Evolutionary conservation across 2,797 vertebrate species (phyloP), one percentile per base, ranked within the genome.

Genomic region (Erpetoichthys calabaricus): DNA sequence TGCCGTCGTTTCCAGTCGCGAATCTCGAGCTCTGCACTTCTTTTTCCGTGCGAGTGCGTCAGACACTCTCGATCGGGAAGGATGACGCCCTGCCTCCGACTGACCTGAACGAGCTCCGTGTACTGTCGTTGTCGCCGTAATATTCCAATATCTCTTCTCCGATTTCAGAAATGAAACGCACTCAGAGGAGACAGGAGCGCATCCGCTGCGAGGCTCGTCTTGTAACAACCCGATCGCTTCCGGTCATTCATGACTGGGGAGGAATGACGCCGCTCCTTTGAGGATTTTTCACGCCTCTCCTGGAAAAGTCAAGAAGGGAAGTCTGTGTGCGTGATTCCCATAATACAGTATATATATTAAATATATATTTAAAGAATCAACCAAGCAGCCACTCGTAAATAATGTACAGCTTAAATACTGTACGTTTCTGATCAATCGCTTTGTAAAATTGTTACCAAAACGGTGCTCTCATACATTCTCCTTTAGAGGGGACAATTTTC

Each of bases 151-250:
- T 25, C 25, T 25, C 25, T 25, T 60, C 51, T 59, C 54, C 56
- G 54, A 44, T 49, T 56, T 44, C 43, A 46, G 10, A n/a, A 45
- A 6, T 44, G 9, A 57, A 59, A 43, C 47, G 53, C 54, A 53
- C 53, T 49, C 51, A 53, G n/a, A 53, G 3, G 54, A 44, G 61
- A 59, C 25, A 47, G 53, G 53, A 59, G 56, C 70, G 67, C 71
- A 62, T 66, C 67, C 65, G 67, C 55, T 59, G 65, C 61, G 60
- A 62, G 65, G 66, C 66, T 67, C 25, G 63, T 58, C 59, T 9
- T 64, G 70, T 66, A 66, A 73, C 74, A 80, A 77, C 75, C 55
- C 47, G 80, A 72, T 76, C 61, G 81, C 79, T 84, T 84, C 82
- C 79, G 80, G 79, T 80, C 61, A 62, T 63, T 68, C 62, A 66